A percentile compares a stretch with the other conserved stretches of the same genome.
These are phyloP conservation scores for Drosophila truncata DNA, from an alignment of 1,140 invertebrate species.

Conservation along the genomic window DNA sequence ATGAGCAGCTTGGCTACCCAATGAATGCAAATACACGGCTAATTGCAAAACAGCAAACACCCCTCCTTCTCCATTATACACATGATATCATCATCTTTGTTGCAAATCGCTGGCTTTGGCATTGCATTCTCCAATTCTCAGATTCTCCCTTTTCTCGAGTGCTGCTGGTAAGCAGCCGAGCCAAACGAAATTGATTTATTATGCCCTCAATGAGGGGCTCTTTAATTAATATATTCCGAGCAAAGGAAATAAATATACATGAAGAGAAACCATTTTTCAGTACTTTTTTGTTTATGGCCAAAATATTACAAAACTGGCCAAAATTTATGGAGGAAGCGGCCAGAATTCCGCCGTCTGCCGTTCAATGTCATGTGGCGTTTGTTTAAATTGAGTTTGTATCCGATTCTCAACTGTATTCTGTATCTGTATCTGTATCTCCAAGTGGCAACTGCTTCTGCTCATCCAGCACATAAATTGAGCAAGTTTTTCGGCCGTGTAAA, in stretches of 20 bases:
- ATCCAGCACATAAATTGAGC: slow-evolving; percentile 56
- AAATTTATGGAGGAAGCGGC: slow-evolving; percentile 75
- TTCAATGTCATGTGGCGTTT: slow-evolving; percentile 71
- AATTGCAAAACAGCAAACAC: slow-evolving; percentile 57
- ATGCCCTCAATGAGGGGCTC: slow-evolving; percentile 31
- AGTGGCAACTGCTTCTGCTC: slow-evolving; percentile 24
- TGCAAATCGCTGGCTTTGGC: slow-evolving; percentile 48
- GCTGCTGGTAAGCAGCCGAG: slow-evolving; percentile 1
- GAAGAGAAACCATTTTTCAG: slow-evolving; percentile 40
- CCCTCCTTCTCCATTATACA: slow-evolving; percentile 15
- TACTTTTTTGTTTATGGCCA: slow-evolving; percentile 53
- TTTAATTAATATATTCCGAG: slow-evolving; percentile 40
- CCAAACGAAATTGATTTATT: slow-evolving; percentile 54
- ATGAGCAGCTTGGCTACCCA: slow-evolving; percentile 42
- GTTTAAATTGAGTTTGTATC: slow-evolving; percentile 62
- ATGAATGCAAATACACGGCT: slow-evolving; percentile 56
- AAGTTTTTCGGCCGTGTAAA: slow-evolving; percentile 66
- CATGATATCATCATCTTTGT: slow-evolving; percentile 61
- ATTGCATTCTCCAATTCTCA: slow-evolving; percentile 29
- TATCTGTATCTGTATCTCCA: slow-evolving; percentile 17
- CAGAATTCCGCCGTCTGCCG: slow-evolving; percentile 48
- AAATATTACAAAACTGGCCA: slow-evolving; percentile 73
- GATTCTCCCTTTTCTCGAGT: slow-evolving; percentile 15
- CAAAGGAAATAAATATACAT: slow-evolving; percentile 22
- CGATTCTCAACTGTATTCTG: slow-evolving; percentile 8